Conservation (phyloP, 2,113 vertebrate genomes). For the Hippocampus comes region DNA sequence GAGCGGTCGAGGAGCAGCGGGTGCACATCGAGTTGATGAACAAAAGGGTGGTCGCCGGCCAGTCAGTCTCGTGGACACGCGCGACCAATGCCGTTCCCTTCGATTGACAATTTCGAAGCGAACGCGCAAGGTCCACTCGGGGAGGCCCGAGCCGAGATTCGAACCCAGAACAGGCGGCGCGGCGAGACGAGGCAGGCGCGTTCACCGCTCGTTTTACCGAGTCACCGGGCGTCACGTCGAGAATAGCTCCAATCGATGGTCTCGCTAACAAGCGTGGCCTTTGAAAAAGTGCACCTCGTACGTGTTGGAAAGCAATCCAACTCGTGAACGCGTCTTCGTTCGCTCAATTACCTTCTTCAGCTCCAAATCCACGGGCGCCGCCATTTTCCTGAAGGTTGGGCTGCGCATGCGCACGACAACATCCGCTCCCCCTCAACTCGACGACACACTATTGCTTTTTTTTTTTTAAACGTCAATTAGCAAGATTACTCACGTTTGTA, state of each 20-base stretch:
- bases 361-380: constrained; percentile 71
- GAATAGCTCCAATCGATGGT: neutral
- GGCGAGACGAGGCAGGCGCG: neutral
- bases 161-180: neutral
- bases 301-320: neutral
- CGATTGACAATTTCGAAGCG: neutral
- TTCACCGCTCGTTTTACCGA: too few relatives aligned
- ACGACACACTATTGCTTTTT: neutral
- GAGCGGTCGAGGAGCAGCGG: too few relatives aligned
- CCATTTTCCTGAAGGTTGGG: constrained; percentile 51
- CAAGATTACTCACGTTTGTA: neutral
- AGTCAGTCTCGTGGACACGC: neutral
- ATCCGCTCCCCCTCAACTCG: neutral
- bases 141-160: neutral
- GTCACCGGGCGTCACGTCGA: too few relatives aligned
- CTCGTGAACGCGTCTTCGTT: neutral
- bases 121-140: neutral
- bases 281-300: too few relatives aligned
- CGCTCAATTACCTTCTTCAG: constrained; percentile 66
- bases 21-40: too few relatives aligned
- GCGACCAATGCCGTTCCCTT: too few relatives aligned
- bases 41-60: neutral
- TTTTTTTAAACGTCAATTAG: too few relatives aligned
- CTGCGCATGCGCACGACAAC: constrained; percentile 31
- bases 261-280: neutral